Base-by-base conservation (phyloP, 2,113 vertebrate species). In the Laticauda colubrina region DNA sequence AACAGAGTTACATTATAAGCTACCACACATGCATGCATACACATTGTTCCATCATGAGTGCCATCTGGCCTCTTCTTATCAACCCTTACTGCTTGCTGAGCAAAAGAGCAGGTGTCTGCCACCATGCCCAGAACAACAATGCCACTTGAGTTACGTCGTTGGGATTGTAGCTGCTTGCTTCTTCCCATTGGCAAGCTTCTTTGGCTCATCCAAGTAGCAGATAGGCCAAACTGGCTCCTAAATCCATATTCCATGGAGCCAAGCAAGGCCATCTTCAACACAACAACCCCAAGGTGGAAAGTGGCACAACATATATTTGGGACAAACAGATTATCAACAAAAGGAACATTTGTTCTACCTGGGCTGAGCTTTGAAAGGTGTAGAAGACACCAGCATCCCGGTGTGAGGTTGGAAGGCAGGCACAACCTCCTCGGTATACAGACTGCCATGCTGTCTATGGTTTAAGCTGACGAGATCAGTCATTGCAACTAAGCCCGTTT, bases 401-500 rank as follows among this genome's bases (percentile, higher is more conserved):
- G 97, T 98, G 96, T 99, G 99, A 0, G 99, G 98, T 96, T 99
- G 98, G 95, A 99, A 99, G 61, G 98, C 98, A 3, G 98, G 98
- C 64, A 98, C 98, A 2, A 98, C 98, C 95, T 99, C 98, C 0
- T 99, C 98, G 0, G 98, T 99, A 97, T 99, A 99, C 97, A 99
- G 98, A 89, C 98, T 98, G 34, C 98, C 98, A 0, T 98, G 98
- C 96, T 99, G 98, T 51, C 98, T 97, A 96, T 99, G 98, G 97
- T 98, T 99, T 81, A 99, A 97, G 95, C 98, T 98, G 95, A 99
- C 98, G 90, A 98, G 94, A 89, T 99, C 98, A 1, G 99, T 99
- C 99, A 99, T 99, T 87, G 98, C 99, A 64, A 99, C 98, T 95
- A 99, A 97, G 85, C 98, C 98, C 0, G 98, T 98, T 96, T 99